Evolutionary conservation across 2,113 vertebrate genomes (phyloP), one percentile per base, ranked within the genome.

Genomic region (Sinocyclocheilus rhinocerous): DNA sequence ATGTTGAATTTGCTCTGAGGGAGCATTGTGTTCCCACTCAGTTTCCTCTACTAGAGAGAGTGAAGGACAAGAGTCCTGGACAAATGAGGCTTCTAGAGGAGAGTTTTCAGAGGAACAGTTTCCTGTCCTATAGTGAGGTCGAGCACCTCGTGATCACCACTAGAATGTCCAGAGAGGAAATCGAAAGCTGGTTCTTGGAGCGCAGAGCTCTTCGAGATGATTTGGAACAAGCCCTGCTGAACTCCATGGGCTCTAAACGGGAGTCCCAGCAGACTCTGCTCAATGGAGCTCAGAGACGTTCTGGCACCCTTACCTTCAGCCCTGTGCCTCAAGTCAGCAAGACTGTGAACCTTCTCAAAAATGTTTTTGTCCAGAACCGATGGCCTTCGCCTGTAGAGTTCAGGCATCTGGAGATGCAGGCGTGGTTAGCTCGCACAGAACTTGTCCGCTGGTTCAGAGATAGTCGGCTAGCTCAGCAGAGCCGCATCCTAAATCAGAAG

Each of bases 331-430:
- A 89, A 91, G 92, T 94, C 33, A 85, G 94, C 87, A 96, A 95
- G 90, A 96, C 90, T 20, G 94, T 95, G 89, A 95, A 95, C 1
- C 93, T 97, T n/a, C 93, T 98, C 89, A 96, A 96, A 93, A 96
- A 95, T 85, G 96, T 95, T 0, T 97, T 97, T 87, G 94, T 94
- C 33, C 95, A 95, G 93, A 97, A 95, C 20, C 97, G 95, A 92
- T 99, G 97, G 98, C 97, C 98, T 16, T 96, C 97, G 0, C 97
- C 96, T 0, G 97, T 97, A 89, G 97, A 98, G 86, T 94, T 97
- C 1, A 96, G 95, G 91, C 96, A 96, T 87, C 87, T 97, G 59
- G 97, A 97, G 0, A 70, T 20, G 92, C 94, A 96, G 90, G 97
- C 96, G 0, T 96, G 96, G 81, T 94, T 97, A 88, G 93, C 95